phyloP scores from a whole-genome alignment of 2,888 invertebrate genomes.

The Chrysolina americana region DNA sequence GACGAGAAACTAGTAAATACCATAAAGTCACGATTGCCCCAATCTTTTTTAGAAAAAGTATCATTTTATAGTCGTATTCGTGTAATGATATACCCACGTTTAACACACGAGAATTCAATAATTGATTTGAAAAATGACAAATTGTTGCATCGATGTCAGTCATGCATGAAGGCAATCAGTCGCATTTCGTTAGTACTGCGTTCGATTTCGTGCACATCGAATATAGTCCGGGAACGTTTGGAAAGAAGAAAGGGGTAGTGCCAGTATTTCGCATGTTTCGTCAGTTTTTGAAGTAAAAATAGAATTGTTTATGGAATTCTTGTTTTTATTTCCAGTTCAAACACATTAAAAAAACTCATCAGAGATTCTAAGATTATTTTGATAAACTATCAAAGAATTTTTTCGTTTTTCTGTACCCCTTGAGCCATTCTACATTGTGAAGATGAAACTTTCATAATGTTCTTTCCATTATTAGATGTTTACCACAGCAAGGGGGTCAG shows the following conservation, averaged over 20 bases:
- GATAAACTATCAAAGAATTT: too few relatives aligned
- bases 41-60: not conserved
- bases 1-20: not conserved
- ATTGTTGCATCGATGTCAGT: not conserved
- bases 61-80: slow-evolving; percentile 5
- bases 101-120: slow-evolving; percentile 1
- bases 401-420: too few relatives aligned
- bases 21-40: not conserved
- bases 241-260: not conserved
- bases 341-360: too few relatives aligned
- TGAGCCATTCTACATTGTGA: too few relatives aligned
- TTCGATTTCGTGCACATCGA: not conserved
- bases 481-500: too few relatives aligned
- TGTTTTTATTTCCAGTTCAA: too few relatives aligned
- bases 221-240: not conserved
- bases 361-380: too few relatives aligned
- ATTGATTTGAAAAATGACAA: slow-evolving; percentile 16
- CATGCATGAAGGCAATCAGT: slow-evolving; percentile 20
- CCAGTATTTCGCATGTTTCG: too few relatives aligned
- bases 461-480: too few relatives aligned
- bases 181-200: slow-evolving; percentile 6
- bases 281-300: too few relatives aligned
- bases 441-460: too few relatives aligned
- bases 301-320: too few relatives aligned
- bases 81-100: slow-evolving; percentile 19